These are phyloP conservation scores for Anarrhichthys ocellatus DNA, from an alignment of 2,113 vertebrate species.

Conservation along the genomic window DNA sequence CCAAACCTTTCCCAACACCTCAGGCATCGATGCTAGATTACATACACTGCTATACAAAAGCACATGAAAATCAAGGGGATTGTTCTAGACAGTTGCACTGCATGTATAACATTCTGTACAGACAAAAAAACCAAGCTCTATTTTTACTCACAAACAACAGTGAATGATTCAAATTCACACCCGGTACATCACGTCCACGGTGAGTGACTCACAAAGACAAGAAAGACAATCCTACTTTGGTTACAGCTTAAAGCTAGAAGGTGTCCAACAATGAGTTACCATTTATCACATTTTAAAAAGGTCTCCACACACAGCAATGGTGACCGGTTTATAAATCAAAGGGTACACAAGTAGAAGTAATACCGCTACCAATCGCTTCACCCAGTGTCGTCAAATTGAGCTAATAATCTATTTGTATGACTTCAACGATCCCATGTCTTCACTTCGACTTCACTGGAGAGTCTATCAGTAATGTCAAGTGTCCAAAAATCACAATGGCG, in stretches of 20 bases:
- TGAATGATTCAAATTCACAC: constrained; percentile 44
- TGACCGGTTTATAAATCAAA: constrained; percentile 45
- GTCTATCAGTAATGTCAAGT: constrained; percentile 33
- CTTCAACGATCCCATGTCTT: not conserved
- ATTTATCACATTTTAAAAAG: constrained; percentile 52
- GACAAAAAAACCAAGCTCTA: constrained; percentile 63
- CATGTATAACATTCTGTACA: constrained; percentile 68
- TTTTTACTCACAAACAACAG: constrained; percentile 46
- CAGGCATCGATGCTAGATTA: constrained; percentile 34
- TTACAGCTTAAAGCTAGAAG: constrained; percentile 64
- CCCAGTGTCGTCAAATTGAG: constrained; percentile 3
- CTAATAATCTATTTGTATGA: not conserved
- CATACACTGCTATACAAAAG: constrained; percentile 48
- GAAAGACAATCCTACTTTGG: constrained; percentile 62
- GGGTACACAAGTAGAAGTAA: constrained; percentile 41
- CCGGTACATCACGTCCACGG: constrained; percentile 50
- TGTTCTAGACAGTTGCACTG: constrained; percentile 54
- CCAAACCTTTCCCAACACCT: constrained; percentile 39
- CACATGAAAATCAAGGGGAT: constrained; percentile 30
- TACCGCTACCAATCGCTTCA: constrained; percentile 10
- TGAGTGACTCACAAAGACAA: constrained; percentile 48
- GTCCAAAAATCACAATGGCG: constrained; percentile 26
- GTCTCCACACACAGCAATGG: constrained; percentile 49
- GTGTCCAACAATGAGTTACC: constrained; percentile 42
- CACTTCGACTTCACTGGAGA: constrained; percentile 6